phyloP scores from a whole-genome alignment of 2,797 vertebrate genomes.

The Neosilurus mollespiculum region DNA sequence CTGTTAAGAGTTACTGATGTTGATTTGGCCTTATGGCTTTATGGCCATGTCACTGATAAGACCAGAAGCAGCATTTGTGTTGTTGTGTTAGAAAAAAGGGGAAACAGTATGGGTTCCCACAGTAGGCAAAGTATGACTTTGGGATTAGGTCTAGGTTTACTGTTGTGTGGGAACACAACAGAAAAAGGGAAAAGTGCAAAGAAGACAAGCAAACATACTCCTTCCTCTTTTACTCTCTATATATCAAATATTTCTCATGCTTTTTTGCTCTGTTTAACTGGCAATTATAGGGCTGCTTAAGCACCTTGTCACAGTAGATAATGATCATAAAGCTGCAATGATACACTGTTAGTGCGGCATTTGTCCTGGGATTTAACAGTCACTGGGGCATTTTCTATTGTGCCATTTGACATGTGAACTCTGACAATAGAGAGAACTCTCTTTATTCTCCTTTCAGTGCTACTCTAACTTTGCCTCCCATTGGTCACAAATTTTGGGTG shows the following conservation, averaged over 20 bases:
- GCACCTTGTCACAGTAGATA: constrained; percentile 59
- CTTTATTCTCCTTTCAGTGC: constrained; percentile 17
- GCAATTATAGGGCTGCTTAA: constrained; percentile 62
- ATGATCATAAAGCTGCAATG: constrained; percentile 64
- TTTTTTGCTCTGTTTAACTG: constrained; percentile 54
- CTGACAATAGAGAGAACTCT: neutral
- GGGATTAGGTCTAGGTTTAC: constrained; percentile 80
- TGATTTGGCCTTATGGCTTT: constrained; percentile 73
- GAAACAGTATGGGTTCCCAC: constrained; percentile 89
- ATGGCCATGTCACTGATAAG: constrained; percentile 83
- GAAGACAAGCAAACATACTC: constrained; percentile 59
- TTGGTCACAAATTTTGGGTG: constrained; percentile 40
- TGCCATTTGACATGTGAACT: constrained; percentile 39
- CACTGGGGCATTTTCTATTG: constrained; percentile 44
- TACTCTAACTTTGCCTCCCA: constrained; percentile 1
- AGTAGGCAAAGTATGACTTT: constrained; percentile 76
- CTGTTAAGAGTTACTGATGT: constrained; percentile 80
- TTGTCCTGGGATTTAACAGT: constrained; percentile 60
- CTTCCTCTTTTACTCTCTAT: constrained; percentile 28
- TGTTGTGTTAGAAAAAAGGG: constrained; percentile 74
- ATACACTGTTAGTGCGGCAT: constrained; percentile 60
- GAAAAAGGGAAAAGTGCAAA: constrained; percentile 57
- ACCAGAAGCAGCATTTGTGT: constrained; percentile 73
- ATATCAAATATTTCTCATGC: constrained; percentile 56
- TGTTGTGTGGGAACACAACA: constrained; percentile 75